These are phyloP conservation scores for Galeopterus variegatus DNA, from an alignment of 2,113 vertebrate species.

Conservation along the genomic window DNA sequence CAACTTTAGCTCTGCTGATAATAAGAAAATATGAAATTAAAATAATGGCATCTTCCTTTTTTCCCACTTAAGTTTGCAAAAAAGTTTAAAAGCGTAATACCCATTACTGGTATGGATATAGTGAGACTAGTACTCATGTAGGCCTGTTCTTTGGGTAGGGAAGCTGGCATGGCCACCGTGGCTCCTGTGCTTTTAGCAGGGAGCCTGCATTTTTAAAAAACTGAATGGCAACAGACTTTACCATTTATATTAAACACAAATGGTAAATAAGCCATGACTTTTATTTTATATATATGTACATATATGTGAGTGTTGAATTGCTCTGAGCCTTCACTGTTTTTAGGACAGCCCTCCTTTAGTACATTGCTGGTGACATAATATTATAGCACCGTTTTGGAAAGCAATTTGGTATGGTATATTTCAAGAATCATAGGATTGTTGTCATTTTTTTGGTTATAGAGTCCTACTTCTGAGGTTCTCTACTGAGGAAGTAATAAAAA, in stretches of 20 bases:
- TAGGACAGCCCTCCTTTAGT: not conserved
- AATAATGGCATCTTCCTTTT: not conserved
- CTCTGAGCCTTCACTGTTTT: slow-evolving; percentile 7
- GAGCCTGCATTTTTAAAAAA: slow-evolving; percentile 25
- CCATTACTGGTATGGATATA: not conserved
- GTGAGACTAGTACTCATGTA: not conserved
- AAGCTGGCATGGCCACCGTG: not conserved
- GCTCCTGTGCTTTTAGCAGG: not conserved
- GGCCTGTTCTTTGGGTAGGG: not conserved
- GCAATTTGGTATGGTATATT: not conserved
- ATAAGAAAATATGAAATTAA: slow-evolving; percentile 56
- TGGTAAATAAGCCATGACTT: slow-evolving; percentile 19
- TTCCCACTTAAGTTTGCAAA: not conserved
- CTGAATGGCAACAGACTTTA: slow-evolving; percentile 13
- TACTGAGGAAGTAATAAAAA: slow-evolving; percentile 53
- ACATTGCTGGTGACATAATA: not conserved
- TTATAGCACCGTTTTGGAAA: slow-evolving; percentile 36
- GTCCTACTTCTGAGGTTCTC: slow-evolving; percentile 23
- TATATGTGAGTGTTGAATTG: not conserved
- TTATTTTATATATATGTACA: not conserved
- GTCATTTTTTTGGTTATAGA: not conserved
- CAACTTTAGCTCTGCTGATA: slow-evolving; percentile 38
- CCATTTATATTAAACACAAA: slow-evolving; percentile 52
- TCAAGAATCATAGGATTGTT: slow-evolving; percentile 34
- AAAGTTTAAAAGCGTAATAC: not conserved